Base-by-base conservation (phyloP, 2,113 vertebrate genomes). In the Otolemur garnettii region DNA sequence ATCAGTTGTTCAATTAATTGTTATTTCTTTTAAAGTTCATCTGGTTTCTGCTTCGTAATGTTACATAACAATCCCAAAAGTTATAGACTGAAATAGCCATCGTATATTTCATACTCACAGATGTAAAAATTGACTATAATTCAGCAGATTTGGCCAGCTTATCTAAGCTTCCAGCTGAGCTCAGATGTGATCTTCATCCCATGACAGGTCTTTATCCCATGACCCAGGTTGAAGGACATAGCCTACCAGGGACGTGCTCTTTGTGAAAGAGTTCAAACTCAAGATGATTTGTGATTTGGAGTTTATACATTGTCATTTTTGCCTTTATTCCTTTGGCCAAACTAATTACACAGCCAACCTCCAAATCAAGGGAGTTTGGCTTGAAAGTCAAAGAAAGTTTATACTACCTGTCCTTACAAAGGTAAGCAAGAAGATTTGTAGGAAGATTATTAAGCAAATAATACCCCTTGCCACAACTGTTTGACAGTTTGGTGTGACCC, bases 401-500 rank as follows among this genome's bases (percentile, higher is more conserved):
- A n/a, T 2, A 45, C 9, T 10, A 24, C 1, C 8, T 4, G 26
- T 0, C 2, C 7, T 15, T 6, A 3, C 42, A 45, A 71, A 17
- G 12, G 4, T 28, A 5, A 18, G 14, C 26, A 71, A 30, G 9
- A 11, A 33, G 4, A 77, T 50, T 50, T 50, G 42, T 45, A 50
- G 24, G 22, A 35, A 69, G 22, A 72, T 66, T 30, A 14, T 3
- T 35, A 28, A 86, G 26, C 5, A 21, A 80, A 13, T 28, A 55
- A 38, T 11, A n/a, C 33, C 38, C 28, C 15, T 21, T 85, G 1
- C 33, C 5, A 22, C 6, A 12, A 60, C 12, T 68, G 4, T 42
- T 68, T 78, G 13, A 18, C 18, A 57, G 14, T 21, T 21, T 64
- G 14, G 2, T 64, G 1, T 77, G 17, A 87, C 21, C 8, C 26